These are phyloP conservation scores for Rana temporaria DNA, from an alignment of 2,113 vertebrate genomes.

Conservation along the genomic window DNA sequence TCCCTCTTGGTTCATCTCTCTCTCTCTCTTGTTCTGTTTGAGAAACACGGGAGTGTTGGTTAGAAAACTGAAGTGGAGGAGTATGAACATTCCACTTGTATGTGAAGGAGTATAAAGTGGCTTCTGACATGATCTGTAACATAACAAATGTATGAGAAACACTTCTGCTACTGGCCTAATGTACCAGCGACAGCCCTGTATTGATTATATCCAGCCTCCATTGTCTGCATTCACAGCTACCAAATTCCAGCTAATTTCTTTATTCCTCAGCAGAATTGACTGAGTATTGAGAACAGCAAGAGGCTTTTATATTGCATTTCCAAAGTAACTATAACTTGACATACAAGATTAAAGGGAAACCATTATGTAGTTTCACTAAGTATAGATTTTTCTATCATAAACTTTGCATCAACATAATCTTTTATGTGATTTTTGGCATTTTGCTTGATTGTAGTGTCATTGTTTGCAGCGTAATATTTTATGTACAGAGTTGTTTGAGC, in stretches of 20 bases:
- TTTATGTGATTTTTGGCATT: too few species aligned
- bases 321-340: too few species aligned
- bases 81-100: slow-evolving; percentile 22
- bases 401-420: too few species aligned
- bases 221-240: not conserved
- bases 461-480: too few species aligned
- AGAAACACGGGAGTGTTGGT: not conserved
- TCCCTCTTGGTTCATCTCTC: slow-evolving; percentile 10
- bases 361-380: too few species aligned
- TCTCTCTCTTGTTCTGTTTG: slow-evolving; percentile 24
- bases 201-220: slow-evolving; percentile 7
- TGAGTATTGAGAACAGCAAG: too few species aligned
- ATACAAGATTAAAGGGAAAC: too few species aligned
- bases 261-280: too few species aligned
- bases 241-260: not conserved
- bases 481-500: too few species aligned
- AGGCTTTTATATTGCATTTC: too few species aligned
- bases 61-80: slow-evolving; percentile 11
- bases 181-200: not conserved
- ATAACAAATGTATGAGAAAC: not conserved
- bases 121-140: slow-evolving; percentile 28
- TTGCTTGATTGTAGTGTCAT: too few species aligned
- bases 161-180: slow-evolving; percentile 5
- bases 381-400: too few species aligned
- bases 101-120: slow-evolving; percentile 16